Base-by-base conservation (phyloP, 2,888 invertebrate species). In the Isotomurus palustris region DNA sequence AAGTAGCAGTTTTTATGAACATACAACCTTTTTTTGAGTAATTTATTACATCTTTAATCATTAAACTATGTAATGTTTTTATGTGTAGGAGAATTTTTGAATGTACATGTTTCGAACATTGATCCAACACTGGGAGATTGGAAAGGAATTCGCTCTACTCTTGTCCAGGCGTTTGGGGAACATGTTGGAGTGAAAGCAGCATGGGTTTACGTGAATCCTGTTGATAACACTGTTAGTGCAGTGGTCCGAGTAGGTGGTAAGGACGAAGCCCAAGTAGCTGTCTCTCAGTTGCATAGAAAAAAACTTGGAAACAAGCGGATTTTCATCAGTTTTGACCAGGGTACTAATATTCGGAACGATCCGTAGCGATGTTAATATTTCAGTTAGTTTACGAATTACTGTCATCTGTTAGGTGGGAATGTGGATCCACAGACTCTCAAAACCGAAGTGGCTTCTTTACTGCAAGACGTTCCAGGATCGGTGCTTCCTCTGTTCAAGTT, bases 241-340 rank as follows among this genome's bases (percentile, higher is more conserved):
- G 81, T 81, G 22, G 82, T 91, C 0, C 82, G 83, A 72, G 83
- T 92, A 1, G 81, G 83, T 1, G 82, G 83, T 1, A 78, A 84
- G 56, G 83, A 84, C 72, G 87, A 88, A 71, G 77, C 81, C 58
- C 75, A 82, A 68, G 60, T 53, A 38, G 86, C 86, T 29, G 89
- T 92, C 65, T 88, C 90, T 0, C 85, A 88, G 72, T 79, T 91
- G 47, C 91, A 92, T 75, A 83, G 89, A 56, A 84, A 85, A 57
- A 87, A 88, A 72, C 79, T 92, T 56, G 91, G 88, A 6, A 85
- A 85, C 66, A 87, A 88, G 71, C 78, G 90, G 49, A 86, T 92
- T 57, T 81, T 86, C 64, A 86, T 92, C 67, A 83, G 87, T 1
- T 81, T 87, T 60, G 83, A 82, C 22, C 82, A 84, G 56, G 82